Conservation (phyloP, 2,888 invertebrate species). For the Iselma pallidipennis region DNA sequence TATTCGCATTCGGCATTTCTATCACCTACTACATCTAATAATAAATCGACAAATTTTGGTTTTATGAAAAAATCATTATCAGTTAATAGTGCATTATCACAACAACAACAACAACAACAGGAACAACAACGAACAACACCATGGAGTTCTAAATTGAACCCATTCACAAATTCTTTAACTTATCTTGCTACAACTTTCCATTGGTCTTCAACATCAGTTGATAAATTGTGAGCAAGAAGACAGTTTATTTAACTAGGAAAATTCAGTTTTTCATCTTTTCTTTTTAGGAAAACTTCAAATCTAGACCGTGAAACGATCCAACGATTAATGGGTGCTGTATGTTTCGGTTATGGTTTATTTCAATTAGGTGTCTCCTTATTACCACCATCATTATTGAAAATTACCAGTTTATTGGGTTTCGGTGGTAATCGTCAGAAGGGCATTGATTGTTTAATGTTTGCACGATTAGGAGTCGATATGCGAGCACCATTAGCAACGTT, state of each 20-base stretch:
- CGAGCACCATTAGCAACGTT: slow-evolving; percentile 69
- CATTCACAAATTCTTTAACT: slow-evolving; percentile 31
- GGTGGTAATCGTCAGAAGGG: slow-evolving; percentile 65
- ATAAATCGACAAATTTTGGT: not conserved
- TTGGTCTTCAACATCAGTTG: slow-evolving; percentile 36
- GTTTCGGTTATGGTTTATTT: slow-evolving; percentile 72
- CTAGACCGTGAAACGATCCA: slow-evolving; percentile 60
- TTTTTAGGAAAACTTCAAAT: slow-evolving; percentile 12
- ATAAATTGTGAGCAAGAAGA: slow-evolving; percentile 36
- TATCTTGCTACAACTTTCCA: slow-evolving; percentile 41
- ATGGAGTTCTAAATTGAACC: slow-evolving; percentile 29
- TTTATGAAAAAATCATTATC: slow-evolving; percentile 41
- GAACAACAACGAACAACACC: slow-evolving; percentile 10
- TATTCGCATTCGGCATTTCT: slow-evolving; percentile 7
- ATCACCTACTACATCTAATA: not conserved
- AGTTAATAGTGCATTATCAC: slow-evolving; percentile 34
- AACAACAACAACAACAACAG: slow-evolving; percentile 14
- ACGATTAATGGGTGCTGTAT: slow-evolving; percentile 68
- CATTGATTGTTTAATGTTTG: slow-evolving; percentile 63
- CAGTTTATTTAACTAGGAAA: not conserved
- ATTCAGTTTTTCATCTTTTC: not conserved
- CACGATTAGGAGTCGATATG: slow-evolving; percentile 67
- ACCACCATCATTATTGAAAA: slow-evolving; percentile 64
- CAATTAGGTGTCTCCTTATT: slow-evolving; percentile 69
- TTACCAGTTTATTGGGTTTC: slow-evolving; percentile 69